Evolutionary conservation across 1,140 invertebrate species (phyloP), one percentile per base, ranked within the genome.

Genomic region (Telenomus remus): DNA sequence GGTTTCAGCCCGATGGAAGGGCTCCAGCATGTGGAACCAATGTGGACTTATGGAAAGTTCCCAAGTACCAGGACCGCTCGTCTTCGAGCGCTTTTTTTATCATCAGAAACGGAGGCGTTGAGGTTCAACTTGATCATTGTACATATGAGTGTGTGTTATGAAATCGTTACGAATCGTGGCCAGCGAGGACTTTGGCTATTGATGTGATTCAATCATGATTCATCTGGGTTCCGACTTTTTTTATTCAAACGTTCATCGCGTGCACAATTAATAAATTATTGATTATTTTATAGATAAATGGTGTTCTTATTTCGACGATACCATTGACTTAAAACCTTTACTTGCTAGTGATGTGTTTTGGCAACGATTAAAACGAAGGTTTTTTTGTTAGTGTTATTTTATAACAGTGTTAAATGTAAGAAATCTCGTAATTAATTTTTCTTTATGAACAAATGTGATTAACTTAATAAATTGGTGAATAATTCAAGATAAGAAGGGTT

Each of bases 211-310:
- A 15, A 27, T 27, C 19, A 27, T 27, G 19, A 27, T 27, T 39
- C n/a, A 11, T 39, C 9, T 9, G 3, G 3, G 3, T 39, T 39
- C n/a, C n/a, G 1, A 3, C 1, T 39, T 39, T 39, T 39, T 54
- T 71, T 71, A 63, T 71, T 50, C 44, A 71, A 61, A 33, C 56
- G 68, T 71, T 71, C 59, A 33, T 56, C 51, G 47, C 59, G 68
- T 71, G 68, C 68, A 71, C 37, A 51, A 43, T 14, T 15, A 71
- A 71, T 71, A 71, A 71, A 71, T 71, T 71, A 71, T 71, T 57
- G 44, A 56, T 51, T 64, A 71, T 71, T 71, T 71, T 71, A 51
- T 71, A 71, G 63, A 33, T 10, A 10, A 0, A 4, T 34, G 39
- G 50, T 0, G 27, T 71, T 64, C n/a, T 71, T 63, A 71, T 71